Percentiles rank a stretch among this genome's conserved stretches.
phyloP scores from a whole-genome alignment of 2,113 vertebrate species.

The Bucco capensis region DNA sequence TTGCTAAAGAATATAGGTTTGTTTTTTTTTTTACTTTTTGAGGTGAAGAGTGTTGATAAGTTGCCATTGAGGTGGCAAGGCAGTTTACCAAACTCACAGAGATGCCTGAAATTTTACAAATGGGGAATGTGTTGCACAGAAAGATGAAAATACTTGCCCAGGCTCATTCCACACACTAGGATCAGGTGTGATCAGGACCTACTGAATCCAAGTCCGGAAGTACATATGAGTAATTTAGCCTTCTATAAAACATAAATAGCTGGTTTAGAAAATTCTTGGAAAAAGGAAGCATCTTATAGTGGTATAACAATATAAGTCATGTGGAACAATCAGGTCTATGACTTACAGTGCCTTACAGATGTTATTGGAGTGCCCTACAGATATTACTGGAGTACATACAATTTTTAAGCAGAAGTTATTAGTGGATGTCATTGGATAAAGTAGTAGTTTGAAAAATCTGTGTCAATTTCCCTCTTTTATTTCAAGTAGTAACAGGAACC shows the following conservation, averaged over 20 bases:
- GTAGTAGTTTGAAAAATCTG: not conserved
- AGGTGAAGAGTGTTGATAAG: too few relatives aligned
- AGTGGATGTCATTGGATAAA: not conserved
- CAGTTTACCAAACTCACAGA: too few relatives aligned
- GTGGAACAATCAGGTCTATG: not conserved
- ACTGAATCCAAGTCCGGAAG: not conserved
- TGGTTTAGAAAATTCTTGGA: not conserved
- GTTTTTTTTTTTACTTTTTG: not conserved
- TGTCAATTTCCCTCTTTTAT: not conserved
- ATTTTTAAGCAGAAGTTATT: not conserved
- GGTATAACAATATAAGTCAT: not conserved
- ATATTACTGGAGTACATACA: not conserved
- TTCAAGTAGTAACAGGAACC: not conserved
- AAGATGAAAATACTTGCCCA: not conserved
- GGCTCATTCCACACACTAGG: not conserved
- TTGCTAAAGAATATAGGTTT: not conserved
- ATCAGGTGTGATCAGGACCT: not conserved
- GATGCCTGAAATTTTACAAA: not conserved
- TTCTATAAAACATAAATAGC: not conserved
- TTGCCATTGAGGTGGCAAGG: too few relatives aligned
- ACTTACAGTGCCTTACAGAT: not conserved
- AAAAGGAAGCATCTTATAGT: not conserved
- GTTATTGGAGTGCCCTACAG: not conserved
- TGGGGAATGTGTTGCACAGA: not conserved
- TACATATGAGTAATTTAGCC: not conserved